These are phyloP conservation scores for Sinocyclocheilus grahami DNA, from an alignment of 2,113 vertebrate genomes.

Conservation along the genomic window DNA sequence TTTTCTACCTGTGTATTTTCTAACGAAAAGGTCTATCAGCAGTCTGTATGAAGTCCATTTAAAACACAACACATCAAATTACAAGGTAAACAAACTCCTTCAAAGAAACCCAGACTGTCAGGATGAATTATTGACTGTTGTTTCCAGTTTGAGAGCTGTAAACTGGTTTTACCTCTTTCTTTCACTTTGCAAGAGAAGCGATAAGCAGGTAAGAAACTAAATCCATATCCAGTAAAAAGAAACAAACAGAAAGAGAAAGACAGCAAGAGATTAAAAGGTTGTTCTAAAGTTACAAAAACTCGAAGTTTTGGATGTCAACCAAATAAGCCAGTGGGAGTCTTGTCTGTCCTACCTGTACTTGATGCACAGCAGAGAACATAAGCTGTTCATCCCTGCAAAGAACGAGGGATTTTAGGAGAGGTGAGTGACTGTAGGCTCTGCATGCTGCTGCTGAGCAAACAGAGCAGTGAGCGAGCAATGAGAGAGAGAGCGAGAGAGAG, in stretches of 20 bases:
- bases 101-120: slow-evolving; percentile 10
- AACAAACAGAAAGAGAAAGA: slow-evolving; percentile 11
- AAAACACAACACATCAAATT: neutral
- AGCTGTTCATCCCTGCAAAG: slow-evolving; percentile 81
- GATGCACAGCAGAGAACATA: slow-evolving; percentile 87
- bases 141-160: slow-evolving; percentile 9
- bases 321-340: neutral
- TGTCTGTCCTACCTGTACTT: slow-evolving; percentile 84
- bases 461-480: neutral
- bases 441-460: slow-evolving; percentile 69
- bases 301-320: neutral
- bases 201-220: neutral
- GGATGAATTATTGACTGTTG: slow-evolving; percentile 4
- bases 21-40: neutral
- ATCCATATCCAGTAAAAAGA: neutral
- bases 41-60: neutral
- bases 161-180: slow-evolving; percentile 39
- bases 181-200: neutral
- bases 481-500: neutral
- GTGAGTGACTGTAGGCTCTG: slow-evolving; percentile 72
- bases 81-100: slow-evolving; percentile 1
- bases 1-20: neutral
- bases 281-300: slow-evolving; percentile 6
- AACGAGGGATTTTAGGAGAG: slow-evolving; percentile 69
- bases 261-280: neutral